phyloP scores from a whole-genome alignment of 2,113 vertebrate species.

The Pleuronectes platessa region DNA sequence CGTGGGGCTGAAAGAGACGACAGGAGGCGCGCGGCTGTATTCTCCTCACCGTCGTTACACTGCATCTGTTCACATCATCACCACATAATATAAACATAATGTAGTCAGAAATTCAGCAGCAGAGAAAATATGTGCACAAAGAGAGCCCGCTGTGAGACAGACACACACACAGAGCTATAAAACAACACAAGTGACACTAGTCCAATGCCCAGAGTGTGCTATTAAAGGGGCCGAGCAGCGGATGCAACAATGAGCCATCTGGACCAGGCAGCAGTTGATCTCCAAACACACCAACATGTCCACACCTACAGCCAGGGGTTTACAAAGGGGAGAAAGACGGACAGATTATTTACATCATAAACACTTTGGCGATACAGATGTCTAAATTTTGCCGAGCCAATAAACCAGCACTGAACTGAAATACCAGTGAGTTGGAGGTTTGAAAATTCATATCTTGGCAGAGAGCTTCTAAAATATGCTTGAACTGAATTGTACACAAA shows the following conservation, averaged over 20 bases:
- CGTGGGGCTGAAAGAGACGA: not conserved
- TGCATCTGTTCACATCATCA: constrained; percentile 61
- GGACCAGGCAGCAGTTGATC: constrained; percentile 61
- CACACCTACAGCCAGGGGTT: constrained; percentile 53
- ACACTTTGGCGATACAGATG: constrained; percentile 17
- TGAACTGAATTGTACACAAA: not conserved
- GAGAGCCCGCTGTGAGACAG: constrained; percentile 32
- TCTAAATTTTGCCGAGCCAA: constrained; percentile 5
- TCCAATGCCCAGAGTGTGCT: constrained; percentile 51
- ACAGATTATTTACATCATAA: constrained; percentile 35
- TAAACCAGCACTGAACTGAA: constrained; percentile 2
- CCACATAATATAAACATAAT: constrained; percentile 40
- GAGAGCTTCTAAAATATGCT: not conserved
- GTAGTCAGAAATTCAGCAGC: constrained; percentile 35
- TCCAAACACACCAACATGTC: constrained; percentile 51
- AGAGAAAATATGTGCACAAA: constrained; percentile 39
- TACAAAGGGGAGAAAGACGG: constrained; percentile 5
- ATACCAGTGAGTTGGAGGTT: not conserved
- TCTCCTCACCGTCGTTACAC: constrained; percentile 16
- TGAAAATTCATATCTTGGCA: not conserved
- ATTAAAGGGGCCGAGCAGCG: constrained; percentile 67
- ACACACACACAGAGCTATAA: constrained; percentile 34
- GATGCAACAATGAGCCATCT: constrained; percentile 75
- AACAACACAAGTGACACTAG: constrained; percentile 51
- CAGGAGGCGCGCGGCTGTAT: constrained; percentile 15